Conservation (phyloP, 2,888 invertebrate species). For the Dolichopus griseipennis region DNA sequence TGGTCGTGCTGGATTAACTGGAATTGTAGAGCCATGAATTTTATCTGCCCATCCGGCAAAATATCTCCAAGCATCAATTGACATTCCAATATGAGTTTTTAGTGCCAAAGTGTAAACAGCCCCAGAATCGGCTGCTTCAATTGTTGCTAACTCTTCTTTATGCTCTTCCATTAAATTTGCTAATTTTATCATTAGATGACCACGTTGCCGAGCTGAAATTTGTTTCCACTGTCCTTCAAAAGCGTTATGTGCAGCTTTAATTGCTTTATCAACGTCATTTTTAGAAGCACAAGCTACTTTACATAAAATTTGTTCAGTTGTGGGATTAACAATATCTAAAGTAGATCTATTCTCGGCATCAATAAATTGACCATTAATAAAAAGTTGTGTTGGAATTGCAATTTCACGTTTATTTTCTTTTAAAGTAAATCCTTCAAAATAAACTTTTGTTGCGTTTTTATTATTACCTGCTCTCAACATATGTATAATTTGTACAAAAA, state of each 20-base stretch:
- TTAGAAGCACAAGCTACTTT: conserved; percentile 62
- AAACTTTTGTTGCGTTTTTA: conserved; percentile 46
- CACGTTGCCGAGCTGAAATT: conserved; percentile 86
- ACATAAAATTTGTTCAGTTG: conserved; percentile 72
- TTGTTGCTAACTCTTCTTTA: conserved; percentile 89
- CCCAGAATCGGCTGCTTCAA: conserved; percentile 89
- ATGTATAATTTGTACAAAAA: conserved; percentile 58
- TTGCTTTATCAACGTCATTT: conserved; percentile 80
- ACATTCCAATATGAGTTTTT: conserved; percentile 97
- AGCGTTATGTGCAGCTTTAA: conserved; percentile 76
- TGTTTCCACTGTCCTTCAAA: conserved; percentile 93
- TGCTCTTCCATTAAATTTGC: conserved; percentile 93
- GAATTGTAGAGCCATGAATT: conserved; percentile 84
- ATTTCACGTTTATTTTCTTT: conserved; percentile 76
- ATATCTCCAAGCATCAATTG: conserved; percentile 92
- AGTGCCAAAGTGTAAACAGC: conserved; percentile 94
- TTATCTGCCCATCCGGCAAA: conserved; percentile 97
- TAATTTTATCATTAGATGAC: conserved; percentile 70
- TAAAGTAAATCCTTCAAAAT: conserved; percentile 65
- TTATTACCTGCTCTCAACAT: conserved; percentile 54
- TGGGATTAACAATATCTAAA: conserved; percentile 69
- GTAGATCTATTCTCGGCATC: conserved; percentile 61
- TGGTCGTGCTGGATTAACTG: conserved; percentile 84
- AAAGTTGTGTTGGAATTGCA: conserved; percentile 80
- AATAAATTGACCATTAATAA: conserved; percentile 84